These are phyloP conservation scores for Erinaceus europaeus DNA, from an alignment of 2,113 vertebrate genomes.

Conservation along the genomic window DNA sequence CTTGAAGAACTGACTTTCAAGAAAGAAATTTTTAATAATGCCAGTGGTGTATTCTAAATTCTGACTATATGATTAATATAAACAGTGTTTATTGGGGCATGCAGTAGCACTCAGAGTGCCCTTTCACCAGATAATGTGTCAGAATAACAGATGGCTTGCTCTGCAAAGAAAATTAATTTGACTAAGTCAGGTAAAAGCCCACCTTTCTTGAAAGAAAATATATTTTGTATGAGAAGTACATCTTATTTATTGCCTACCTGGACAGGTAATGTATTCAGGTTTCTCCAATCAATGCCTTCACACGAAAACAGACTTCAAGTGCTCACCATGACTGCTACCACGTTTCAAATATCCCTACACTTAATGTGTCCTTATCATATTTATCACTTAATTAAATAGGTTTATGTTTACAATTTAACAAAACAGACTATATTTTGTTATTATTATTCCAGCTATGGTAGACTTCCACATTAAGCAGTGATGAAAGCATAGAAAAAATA, in stretches of 20 bases:
- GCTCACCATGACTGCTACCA: background rate
- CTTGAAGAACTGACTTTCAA: conserved; percentile 47
- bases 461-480: conserved; percentile 37
- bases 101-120: conserved; percentile 29
- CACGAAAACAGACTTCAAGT: conserved; percentile 51
- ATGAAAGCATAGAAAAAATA: background rate
- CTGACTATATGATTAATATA: conserved; percentile 38
- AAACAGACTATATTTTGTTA: conserved; percentile 51
- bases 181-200: conserved; percentile 67
- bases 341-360: background rate
- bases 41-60: conserved; percentile 10
- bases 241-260: conserved; percentile 61
- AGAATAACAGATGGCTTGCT: conserved; percentile 63
- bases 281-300: conserved; percentile 33
- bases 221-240: conserved; percentile 38
- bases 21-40: conserved; percentile 57
- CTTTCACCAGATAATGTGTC: conserved; percentile 52
- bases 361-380: background rate
- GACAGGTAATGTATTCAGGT: conserved; percentile 20
- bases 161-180: conserved; percentile 74
- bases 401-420: conserved; percentile 62
- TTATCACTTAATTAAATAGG: conserved; percentile 47
- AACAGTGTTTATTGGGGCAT: conserved; percentile 21
- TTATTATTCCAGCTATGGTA: background rate
- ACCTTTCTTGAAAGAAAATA: conserved; percentile 36